Evolutionary conservation across 1,140 invertebrate species (phyloP), one percentile per base, ranked within the genome.

Genomic region (Trachelipus rathkii): DNA sequence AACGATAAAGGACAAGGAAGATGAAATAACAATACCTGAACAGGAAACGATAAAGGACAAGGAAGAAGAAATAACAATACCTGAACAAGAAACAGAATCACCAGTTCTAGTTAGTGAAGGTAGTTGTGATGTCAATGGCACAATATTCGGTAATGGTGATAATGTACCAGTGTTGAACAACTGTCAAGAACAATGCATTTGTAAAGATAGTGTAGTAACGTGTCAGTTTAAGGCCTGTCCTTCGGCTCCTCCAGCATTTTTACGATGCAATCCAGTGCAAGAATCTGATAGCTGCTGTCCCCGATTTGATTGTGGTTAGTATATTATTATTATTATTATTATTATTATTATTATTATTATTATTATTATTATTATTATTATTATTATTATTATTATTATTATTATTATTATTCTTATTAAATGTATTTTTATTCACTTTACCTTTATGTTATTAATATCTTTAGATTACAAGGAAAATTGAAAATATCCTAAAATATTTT

Each of bases 221-320:
- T 81, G 80, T 77, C 75, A 81, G 68, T 19, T 73, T 13, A 60
- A 70, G 44, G 74, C 74, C 7, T 81, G 80, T 60, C 74, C 76
- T 11, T 69, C 72, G 11, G 75, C 77, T 44, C 80, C 77, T 46
- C 71, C 73, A 23, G 68, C 70, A 60, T 72, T 73, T 53, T 71
- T 81, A 21, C 70, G 71, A 68, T 81, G 80, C 76, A 68, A 67
- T 45, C 60, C 81, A 10, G 72, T 79, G 24, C 33, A 72, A 43
- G 24, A 74, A 10, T 46, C 79, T 60, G 75, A 75, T 46, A 74
- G 79, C 44, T 82, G 81, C 67, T 82, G 81, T 24, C 81, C 81
- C 15, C 68, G 70, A 0, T 80, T 72, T 44, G 50, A 81, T 19
- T 82, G 81, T 60, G 46, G 73, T 77, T 68, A 77, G 76, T 70